A percentile compares a stretch with the other conserved stretches of the same genome.
Conservation (phyloP, 2,797 vertebrate species). For the Phylloscopus collybita region DNA sequence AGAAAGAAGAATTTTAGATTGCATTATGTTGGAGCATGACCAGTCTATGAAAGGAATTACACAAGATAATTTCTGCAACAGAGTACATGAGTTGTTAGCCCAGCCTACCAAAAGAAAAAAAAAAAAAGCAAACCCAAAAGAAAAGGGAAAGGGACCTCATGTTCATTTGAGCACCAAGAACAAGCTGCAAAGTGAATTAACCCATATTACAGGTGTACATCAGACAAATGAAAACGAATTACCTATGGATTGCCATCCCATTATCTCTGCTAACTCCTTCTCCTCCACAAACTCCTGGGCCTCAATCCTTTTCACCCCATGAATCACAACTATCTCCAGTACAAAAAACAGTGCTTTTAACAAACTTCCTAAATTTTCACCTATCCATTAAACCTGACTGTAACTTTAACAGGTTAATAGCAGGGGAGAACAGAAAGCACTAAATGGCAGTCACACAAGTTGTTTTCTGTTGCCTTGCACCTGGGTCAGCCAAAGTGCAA, state of each 20-base stretch:
- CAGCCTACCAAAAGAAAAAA: background rate
- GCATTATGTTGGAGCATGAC: background rate
- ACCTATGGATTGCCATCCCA: background rate
- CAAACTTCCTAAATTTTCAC: background rate
- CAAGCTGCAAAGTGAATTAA: background rate
- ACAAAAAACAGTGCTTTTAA: background rate
- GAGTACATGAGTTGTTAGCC: background rate
- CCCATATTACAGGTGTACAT: background rate
- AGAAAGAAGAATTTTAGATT: background rate
- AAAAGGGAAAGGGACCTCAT: background rate
- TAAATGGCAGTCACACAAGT: background rate
- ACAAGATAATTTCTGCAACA: background rate
- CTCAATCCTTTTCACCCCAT: background rate
- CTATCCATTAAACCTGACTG: background rate
- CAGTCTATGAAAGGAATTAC: background rate
- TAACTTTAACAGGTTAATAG: background rate
- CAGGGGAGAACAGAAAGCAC: background rate
- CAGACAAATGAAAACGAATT: background rate
- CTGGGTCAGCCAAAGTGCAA: background rate
- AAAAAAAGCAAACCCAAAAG: background rate
- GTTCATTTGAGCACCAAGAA: background rate
- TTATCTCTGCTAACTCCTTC: background rate
- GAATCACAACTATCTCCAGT: background rate
- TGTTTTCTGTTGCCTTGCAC: background rate
- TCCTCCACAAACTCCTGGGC: background rate